Percentiles rank a stretch among this genome's conserved stretches.
These are phyloP conservation scores for Melipona beecheii DNA, from an alignment of 2,888 invertebrate species.

Conservation along the genomic window DNA sequence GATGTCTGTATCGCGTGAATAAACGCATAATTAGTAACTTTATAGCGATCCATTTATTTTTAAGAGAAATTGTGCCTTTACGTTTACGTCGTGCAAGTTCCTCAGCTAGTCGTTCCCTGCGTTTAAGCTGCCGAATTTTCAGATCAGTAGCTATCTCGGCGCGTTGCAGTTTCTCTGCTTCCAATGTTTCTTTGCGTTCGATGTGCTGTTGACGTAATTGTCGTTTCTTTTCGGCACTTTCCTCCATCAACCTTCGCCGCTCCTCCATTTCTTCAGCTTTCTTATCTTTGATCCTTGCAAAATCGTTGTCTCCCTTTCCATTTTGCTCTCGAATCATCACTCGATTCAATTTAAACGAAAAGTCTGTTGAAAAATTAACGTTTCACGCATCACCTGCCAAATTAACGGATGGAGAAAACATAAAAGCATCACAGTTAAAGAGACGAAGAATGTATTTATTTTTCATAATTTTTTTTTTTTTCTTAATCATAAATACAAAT, in stretches of 20 bases:
- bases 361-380: not conserved
- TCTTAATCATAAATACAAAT: not conserved
- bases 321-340: slow-evolving; percentile 7
- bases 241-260: slow-evolving; percentile 16
- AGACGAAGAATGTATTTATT: not conserved
- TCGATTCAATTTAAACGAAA: not conserved
- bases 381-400: not conserved
- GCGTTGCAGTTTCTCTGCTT: slow-evolving; percentile 20
- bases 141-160: slow-evolving; percentile 4
- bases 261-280: slow-evolving; percentile 22
- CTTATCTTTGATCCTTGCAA: slow-evolving; percentile 15
- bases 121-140: slow-evolving; percentile 29
- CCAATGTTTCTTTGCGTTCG: slow-evolving; percentile 12
- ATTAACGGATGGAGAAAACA: slow-evolving; percentile 16
- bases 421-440: slow-evolving; percentile 19
- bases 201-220: slow-evolving; percentile 29
- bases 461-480: slow-evolving; percentile 7
- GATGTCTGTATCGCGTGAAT: not conserved
- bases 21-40: not conserved
- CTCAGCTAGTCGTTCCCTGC: slow-evolving; percentile 31
- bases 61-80: slow-evolving; percentile 7
- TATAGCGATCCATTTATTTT: too few species aligned
- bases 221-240: slow-evolving; percentile 11
- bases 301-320: not conserved
- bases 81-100: slow-evolving; percentile 48